phyloP scores from a whole-genome alignment of 2,797 vertebrate genomes.

The Danio albolineatus region DNA sequence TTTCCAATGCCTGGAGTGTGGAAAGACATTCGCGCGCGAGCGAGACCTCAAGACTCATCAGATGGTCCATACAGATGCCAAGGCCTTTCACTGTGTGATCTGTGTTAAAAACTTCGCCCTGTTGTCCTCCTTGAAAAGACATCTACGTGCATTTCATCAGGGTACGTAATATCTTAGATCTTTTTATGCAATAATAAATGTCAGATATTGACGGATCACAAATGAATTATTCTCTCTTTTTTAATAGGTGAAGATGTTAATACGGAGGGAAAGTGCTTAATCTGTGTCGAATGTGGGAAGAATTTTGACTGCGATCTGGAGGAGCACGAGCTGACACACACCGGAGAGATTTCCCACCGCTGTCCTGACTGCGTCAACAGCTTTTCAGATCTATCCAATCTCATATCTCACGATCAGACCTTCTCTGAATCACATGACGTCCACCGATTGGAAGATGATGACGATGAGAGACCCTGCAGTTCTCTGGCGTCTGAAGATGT shows the following conservation, averaged over 20 bases:
- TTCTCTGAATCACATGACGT: background rate
- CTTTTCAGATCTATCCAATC: background rate
- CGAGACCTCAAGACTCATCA: slow-evolving; percentile 46
- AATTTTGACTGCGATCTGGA: slow-evolving; percentile 34
- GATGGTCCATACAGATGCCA: slow-evolving; percentile 24
- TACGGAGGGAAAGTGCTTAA: slow-evolving; percentile 41
- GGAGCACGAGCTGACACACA: slow-evolving; percentile 44
- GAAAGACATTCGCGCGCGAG: slow-evolving; percentile 37
- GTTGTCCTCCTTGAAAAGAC: slow-evolving; percentile 43
- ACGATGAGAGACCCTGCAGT: slow-evolving; percentile 8
- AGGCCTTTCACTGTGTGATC: slow-evolving; percentile 44
- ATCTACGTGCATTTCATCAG: slow-evolving; percentile 45
- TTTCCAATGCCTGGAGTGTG: slow-evolving; percentile 34
- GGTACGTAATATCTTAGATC: background rate
- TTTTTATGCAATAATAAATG: too few species aligned
- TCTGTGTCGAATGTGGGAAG: slow-evolving; percentile 46
- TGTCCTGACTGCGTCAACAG: slow-evolving; percentile 44
- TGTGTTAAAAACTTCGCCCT: slow-evolving; percentile 41
- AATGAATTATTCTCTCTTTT: background rate
- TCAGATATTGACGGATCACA: background rate
- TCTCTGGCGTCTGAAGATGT: slow-evolving; percentile 1
- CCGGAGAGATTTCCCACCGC: slow-evolving; percentile 49
- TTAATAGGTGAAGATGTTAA: slow-evolving; percentile 30
- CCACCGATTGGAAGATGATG: background rate
- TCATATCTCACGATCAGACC: background rate